A percentile compares a stretch with the other conserved stretches of the same genome.
phyloP scores from a whole-genome alignment of 2,113 vertebrate species.

The Notiomystis cincta region DNA sequence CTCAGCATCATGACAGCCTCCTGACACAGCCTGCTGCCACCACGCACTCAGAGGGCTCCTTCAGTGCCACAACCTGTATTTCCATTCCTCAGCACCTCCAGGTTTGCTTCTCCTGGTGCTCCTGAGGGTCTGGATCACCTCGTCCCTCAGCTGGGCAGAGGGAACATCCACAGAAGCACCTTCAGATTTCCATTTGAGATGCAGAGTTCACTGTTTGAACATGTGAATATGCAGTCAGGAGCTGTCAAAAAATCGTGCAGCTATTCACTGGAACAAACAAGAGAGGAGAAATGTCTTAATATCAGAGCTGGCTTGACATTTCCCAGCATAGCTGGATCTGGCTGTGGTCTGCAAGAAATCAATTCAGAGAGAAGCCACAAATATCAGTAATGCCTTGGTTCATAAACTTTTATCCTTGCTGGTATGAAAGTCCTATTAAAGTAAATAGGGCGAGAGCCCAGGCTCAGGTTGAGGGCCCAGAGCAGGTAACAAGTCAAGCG shows the following conservation, averaged over 20 bases:
- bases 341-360: conserved; percentile 14
- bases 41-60: not conserved
- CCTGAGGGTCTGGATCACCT: not conserved
- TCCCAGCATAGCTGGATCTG: not conserved
- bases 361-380: conserved; percentile 26
- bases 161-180: not conserved
- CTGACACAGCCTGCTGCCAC: not conserved
- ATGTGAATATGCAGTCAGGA: conserved; percentile 8
- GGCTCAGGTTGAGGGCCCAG: not conserved
- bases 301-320: conserved; percentile 24
- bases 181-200: not conserved
- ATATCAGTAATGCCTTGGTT: conserved; percentile 41
- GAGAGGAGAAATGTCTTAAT: conserved; percentile 34
- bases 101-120: not conserved
- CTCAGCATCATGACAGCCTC: not conserved
- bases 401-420: conserved; percentile 4
- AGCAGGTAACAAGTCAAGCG: not conserved
- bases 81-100: not conserved
- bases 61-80: not conserved
- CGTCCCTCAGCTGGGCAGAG: not conserved
- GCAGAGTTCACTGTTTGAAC: not conserved
- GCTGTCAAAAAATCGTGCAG: conserved; percentile 11
- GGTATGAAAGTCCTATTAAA: conserved; percentile 25
- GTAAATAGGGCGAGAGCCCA: not conserved
- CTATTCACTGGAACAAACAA: not conserved